Evolutionary conservation across 1,140 invertebrate genomes (phyloP), one percentile per base, ranked within the genome.

Genomic region (Trachelipus rathkii): DNA sequence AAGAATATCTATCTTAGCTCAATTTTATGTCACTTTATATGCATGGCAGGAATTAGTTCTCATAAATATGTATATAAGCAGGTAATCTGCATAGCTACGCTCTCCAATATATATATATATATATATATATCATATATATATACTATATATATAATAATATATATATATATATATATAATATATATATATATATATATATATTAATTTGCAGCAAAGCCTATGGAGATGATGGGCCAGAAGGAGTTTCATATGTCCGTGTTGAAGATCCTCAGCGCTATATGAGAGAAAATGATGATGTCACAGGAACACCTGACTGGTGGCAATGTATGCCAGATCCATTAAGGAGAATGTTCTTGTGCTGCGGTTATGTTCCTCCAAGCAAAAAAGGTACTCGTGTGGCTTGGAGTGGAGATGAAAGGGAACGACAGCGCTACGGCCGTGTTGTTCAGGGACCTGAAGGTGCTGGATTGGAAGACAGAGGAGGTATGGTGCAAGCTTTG

Each of bases 321-420:
- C 76, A 81, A 19, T 78, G 74, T 70, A 73, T 81, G 13, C 80
- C 77, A 8, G 60, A 53, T 44, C 78, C 72, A 45, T 75, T 72
- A 50, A 75, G 72, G 3, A 75, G 77, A 21, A 44, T 66, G 24
- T 15, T 75, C 75, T n/a, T 68, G 46, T 24, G 53, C 68, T 73
- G 68, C 69, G 43, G 77, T 70, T 11, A 53, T 77, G 24, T 71
- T 19, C 33, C 69, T 8, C 80, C 80, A 19, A 77, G 78, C 71
- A 75, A 76, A 15, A 75, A 60, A 21, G 71, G 70, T 43, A 76
- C 75, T 21, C 75, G 80, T n/a, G 45, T 92, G 85, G 91, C 91
- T 15, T 93, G 91, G 91, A 92, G 91, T 82, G 91, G 90, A 44
- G 90, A 92, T 84, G 84, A 85, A 74, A 13, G 50, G 3, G 50